Evolutionary conservation across 2,888 invertebrate species (phyloP), one percentile per base, ranked within the genome.

Genomic region (Nasonia oneida): DNA sequence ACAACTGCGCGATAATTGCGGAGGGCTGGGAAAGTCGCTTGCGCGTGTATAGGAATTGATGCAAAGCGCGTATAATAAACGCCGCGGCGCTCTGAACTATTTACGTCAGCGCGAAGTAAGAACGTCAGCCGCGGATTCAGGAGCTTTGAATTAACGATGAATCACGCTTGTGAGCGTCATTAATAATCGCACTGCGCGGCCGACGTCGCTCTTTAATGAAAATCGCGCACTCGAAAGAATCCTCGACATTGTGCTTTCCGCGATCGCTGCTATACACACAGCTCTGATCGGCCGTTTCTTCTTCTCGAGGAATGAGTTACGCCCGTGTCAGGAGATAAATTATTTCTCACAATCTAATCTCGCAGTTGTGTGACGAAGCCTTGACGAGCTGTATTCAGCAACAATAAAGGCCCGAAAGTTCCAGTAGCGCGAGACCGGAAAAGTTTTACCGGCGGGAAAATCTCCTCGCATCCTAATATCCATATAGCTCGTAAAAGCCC

Each of bases 401-500:
- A 64, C 39, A 23, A 73, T 42, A 73, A 73, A 73, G 42, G 37
- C 39, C 18, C 39, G 12, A 73, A 39, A 42, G 4, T 39, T 73
- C 8, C 71, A 42, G 39, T 73, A 73, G 71, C 71, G 12, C 71
- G 33, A 2, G 18, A 53, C 18, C 71, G 71, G 64, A 37, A 42
- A 76, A 79, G 14, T 29, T 50, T 47, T 23, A 64, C 42, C 61
- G 50, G 8, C 37, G 3, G 67, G 39, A 64, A 84, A 79, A 39
- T 61, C 29, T 29, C 39, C 37, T 37, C 4, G 4, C 37, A 5
- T 6, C 42, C 47, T 71, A 77, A 81, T 77, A 77, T 77, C 37
- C 71, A 77, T 81, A 71, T 75, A 70, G 76, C 6, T 67, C 80
- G 74, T 75, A 80, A 80, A 84, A 75, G 39, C 23, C 61, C 50